A percentile compares a stretch with the other conserved stretches of the same genome.
phyloP scores from a whole-genome alignment of 2,113 vertebrate genomes.

The Martes martes region DNA sequence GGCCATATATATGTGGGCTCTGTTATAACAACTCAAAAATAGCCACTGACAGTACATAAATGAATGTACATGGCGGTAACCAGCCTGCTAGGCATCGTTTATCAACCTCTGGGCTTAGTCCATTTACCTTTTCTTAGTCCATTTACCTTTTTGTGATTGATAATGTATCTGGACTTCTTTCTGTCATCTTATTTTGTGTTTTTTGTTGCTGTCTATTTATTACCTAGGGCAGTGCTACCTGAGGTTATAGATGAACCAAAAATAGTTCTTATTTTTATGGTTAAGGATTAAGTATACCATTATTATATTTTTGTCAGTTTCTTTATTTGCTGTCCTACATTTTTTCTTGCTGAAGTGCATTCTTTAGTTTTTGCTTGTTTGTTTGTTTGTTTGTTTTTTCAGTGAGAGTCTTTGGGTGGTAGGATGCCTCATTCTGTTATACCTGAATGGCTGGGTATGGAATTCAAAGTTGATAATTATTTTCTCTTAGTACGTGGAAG shows the following conservation, averaged over 20 bases:
- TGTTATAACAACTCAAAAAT: not conserved
- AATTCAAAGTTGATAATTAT: not conserved
- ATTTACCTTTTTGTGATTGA: constrained; percentile 23
- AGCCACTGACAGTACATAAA: not conserved
- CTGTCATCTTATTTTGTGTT: not conserved
- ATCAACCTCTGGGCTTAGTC: not conserved
- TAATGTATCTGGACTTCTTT: not conserved
- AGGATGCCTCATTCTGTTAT: not conserved
- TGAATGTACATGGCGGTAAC: not conserved
- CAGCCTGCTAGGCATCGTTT: not conserved
- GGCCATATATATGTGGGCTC: not conserved
- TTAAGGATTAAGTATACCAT: not conserved
- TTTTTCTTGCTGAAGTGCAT: not conserved
- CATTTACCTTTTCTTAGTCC: not conserved
- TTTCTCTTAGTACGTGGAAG: not conserved
- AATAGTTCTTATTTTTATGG: not conserved
- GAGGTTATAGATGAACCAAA: not conserved
- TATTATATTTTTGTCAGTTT: constrained; percentile 16
- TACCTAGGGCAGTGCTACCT: not conserved
- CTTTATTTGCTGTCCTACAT: not conserved
- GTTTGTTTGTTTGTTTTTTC: not conserved
- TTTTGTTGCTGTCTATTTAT: not conserved
- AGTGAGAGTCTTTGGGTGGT: not conserved
- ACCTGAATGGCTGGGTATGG: not conserved
- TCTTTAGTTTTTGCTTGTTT: not conserved